phyloP scores from a whole-genome alignment of 2,797 vertebrate species.

The Capromys pilorides region DNA sequence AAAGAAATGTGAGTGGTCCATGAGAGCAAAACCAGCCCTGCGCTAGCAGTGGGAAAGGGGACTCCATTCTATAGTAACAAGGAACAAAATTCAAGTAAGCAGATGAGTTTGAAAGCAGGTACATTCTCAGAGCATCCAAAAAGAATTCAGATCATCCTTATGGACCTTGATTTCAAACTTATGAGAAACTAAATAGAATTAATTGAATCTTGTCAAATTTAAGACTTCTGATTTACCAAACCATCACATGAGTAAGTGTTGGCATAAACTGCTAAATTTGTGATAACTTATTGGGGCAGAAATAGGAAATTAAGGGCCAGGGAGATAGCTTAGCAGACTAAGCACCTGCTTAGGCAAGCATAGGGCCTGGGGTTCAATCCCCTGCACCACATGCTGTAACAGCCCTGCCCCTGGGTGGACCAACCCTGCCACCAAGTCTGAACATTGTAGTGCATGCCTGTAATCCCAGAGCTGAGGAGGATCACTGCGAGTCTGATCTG shows the following conservation, averaged over 20 bases:
- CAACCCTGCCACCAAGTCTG: too few species aligned
- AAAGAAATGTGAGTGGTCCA: background rate
- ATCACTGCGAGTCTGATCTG: too few species aligned
- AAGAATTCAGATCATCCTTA: background rate
- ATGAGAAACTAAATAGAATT: background rate
- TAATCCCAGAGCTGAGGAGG: too few species aligned
- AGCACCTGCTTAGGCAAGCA: too few species aligned
- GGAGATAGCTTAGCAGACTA: too few species aligned
- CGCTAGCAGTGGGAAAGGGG: background rate
- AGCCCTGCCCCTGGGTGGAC: too few species aligned
- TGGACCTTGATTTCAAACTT: background rate
- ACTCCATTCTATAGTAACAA: background rate
- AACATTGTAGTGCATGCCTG: too few species aligned
- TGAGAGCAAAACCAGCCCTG: background rate
- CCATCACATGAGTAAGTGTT: background rate
- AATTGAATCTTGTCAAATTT: background rate
- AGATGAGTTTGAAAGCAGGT: background rate
- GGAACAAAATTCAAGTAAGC: background rate
- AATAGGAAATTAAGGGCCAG: background rate
- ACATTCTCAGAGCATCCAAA: too few species aligned
- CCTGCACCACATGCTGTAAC: too few species aligned
- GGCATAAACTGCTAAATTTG: background rate
- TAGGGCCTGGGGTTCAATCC: too few species aligned
- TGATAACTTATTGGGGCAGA: background rate
- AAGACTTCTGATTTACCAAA: background rate